Percentiles rank a stretch among this genome's conserved stretches.
Evolutionary conservation across 2,888 invertebrate species (phyloP).

Genomic region (Brachyptera putata): DNA sequence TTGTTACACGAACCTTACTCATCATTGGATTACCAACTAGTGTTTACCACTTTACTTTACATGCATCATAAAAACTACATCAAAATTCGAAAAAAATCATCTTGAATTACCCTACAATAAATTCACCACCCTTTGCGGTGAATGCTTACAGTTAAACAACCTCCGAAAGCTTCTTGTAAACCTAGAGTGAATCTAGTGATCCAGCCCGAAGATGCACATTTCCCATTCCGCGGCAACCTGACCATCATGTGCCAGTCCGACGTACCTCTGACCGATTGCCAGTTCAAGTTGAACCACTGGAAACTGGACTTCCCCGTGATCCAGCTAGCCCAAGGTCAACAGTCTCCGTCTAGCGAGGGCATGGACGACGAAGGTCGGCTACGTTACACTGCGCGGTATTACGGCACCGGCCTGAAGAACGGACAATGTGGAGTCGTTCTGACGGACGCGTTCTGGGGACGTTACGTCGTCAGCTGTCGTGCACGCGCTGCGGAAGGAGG

Average conservation of each 20-base stretch:
- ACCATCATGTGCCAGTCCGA: background rate
- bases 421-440: background rate
- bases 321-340: background rate
- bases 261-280: background rate
- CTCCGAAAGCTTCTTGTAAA: too few relatives aligned
- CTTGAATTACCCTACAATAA: too few relatives aligned
- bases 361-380: background rate
- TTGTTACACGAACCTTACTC: too few relatives aligned
- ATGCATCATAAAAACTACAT: too few relatives aligned
- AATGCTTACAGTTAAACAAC: too few relatives aligned
- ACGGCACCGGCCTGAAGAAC: background rate
- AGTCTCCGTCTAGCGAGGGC: background rate
- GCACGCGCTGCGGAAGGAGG: background rate
- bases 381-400: background rate
- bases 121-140: too few relatives aligned
- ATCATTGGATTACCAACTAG: too few relatives aligned
- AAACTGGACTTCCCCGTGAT: too few relatives aligned
- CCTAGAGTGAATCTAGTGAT: too few relatives aligned
- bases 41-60: too few relatives aligned
- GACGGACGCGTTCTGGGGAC: background rate
- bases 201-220: constrained; percentile 4
- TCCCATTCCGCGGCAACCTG: constrained; percentile 1
- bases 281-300: too few relatives aligned
- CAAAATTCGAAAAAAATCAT: too few relatives aligned
- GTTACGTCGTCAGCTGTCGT: constrained; percentile 4